phyloP scores from a whole-genome alignment of 2,113 vertebrate species.

The Oncorhynchus gorbuscha region DNA sequence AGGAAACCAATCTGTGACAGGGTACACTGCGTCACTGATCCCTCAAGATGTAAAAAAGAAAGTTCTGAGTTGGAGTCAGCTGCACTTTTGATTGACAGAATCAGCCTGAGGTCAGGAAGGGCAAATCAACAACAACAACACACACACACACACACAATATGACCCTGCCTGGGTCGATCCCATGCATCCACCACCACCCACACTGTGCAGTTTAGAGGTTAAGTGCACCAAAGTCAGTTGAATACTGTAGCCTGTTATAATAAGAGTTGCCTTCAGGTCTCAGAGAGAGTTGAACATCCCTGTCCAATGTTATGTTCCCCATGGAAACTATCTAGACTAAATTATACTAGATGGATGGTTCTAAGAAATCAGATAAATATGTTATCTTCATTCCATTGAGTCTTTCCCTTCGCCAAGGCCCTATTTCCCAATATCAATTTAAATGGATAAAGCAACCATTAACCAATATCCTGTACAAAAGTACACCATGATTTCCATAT shows the following conservation, averaged over 20 bases:
- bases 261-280: neutral
- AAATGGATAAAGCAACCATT: neutral
- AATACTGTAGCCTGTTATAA: conserved; percentile 10
- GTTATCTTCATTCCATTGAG: too few species aligned
- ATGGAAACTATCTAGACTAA: too few species aligned
- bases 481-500: neutral
- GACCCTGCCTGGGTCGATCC: conserved; percentile 16
- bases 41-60: conserved; percentile 30
- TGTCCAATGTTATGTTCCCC: neutral
- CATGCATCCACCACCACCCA: conserved; percentile 11
- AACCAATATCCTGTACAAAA: neutral
- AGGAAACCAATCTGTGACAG: conserved; percentile 43
- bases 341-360: too few species aligned
- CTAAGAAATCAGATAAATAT: too few species aligned
- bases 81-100: conserved; percentile 32
- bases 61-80: conserved; percentile 29
- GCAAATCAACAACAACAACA: conserved; percentile 40
- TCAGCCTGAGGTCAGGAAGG: conserved; percentile 28
- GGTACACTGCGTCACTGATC: conserved; percentile 33
- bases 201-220: conserved; percentile 26
- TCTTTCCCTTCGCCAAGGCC: too few species aligned
- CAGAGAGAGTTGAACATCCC: neutral
- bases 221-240: neutral
- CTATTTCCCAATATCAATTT: neutral
- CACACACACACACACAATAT: conserved; percentile 20